Conservation (phyloP, 2,888 invertebrate species). For the Dendrolimus pini region DNA sequence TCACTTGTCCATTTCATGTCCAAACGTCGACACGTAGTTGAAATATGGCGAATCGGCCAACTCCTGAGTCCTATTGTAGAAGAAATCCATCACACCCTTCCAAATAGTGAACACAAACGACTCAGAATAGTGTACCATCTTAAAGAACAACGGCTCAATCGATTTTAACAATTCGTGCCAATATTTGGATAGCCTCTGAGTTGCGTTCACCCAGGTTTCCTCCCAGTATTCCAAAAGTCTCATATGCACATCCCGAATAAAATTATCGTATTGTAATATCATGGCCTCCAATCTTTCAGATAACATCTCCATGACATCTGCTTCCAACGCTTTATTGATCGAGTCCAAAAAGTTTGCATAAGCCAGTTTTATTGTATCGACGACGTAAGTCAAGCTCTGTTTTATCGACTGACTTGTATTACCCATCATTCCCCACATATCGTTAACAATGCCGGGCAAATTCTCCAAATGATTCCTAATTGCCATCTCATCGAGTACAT, state of each 20-base stretch:
- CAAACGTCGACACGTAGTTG: conserved; percentile 86
- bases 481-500: conserved; percentile 86
- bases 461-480: conserved; percentile 86
- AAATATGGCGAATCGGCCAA: conserved; percentile 89
- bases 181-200: conserved; percentile 78
- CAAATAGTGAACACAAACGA: conserved; percentile 84
- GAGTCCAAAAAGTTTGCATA: conserved; percentile 84
- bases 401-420: conserved; percentile 88
- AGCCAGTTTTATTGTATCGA: conserved; percentile 82
- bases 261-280: conserved; percentile 86
- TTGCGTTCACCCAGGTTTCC: conserved; percentile 83
- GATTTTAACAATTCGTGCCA: conserved; percentile 84
- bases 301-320: conserved; percentile 85
- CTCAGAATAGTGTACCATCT: conserved; percentile 85
- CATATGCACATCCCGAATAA: conserved; percentile 86
- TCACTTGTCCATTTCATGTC: conserved; percentile 84
- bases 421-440: conserved; percentile 91
- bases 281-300: conserved; percentile 81
- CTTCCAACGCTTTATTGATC: conserved; percentile 81
- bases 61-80: conserved; percentile 87
- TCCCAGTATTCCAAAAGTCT: conserved; percentile 80
- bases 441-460: conserved; percentile 86
- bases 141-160: conserved; percentile 87
- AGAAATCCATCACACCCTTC: conserved; percentile 85
- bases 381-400: conserved; percentile 84